Conservation (phyloP, 2,888 invertebrate species). For the Nomada hirtipes region DNA sequence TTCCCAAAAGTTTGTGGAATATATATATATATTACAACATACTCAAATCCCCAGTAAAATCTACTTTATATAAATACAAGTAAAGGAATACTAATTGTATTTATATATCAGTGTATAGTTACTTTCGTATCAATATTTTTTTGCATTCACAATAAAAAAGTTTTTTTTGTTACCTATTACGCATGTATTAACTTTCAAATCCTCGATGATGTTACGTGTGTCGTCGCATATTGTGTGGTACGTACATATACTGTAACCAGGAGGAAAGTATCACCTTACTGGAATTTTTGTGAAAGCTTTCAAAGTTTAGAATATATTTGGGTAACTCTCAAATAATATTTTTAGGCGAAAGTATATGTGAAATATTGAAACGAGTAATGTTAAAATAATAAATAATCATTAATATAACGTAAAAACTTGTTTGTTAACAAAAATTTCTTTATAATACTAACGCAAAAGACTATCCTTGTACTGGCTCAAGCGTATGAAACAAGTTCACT, state of each 20-base stretch:
- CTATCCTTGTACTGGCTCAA: slow-evolving; percentile 68
- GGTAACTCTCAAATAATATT: neutral
- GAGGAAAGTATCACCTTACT: slow-evolving; percentile 16
- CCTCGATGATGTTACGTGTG: slow-evolving; percentile 21
- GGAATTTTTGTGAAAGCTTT: slow-evolving; percentile 23
- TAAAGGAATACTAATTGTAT: neutral
- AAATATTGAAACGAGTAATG: slow-evolving; percentile 43
- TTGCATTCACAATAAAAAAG: slow-evolving; percentile 23
- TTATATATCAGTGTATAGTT: slow-evolving; percentile 1
- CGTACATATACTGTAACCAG: slow-evolving; percentile 20
- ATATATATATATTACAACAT: slow-evolving; percentile 28
- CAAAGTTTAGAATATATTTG: slow-evolving; percentile 8
- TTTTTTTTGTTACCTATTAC: slow-evolving; percentile 19
- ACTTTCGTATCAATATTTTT: slow-evolving; percentile 16
- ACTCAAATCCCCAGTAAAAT: slow-evolving; percentile 33
- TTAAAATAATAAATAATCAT: slow-evolving; percentile 76
- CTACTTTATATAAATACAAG: slow-evolving; percentile 25
- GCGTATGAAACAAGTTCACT: slow-evolving; percentile 40
- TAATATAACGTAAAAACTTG: slow-evolving; percentile 54
- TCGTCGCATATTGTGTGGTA: slow-evolving; percentile 12
- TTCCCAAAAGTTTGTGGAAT: slow-evolving; percentile 27
- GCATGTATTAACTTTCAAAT: slow-evolving; percentile 18
- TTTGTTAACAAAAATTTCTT: slow-evolving; percentile 50
- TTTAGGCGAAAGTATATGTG: slow-evolving; percentile 15
- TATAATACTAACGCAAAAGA: slow-evolving; percentile 57